These are phyloP conservation scores for Tachycineta bicolor DNA, from an alignment of 2,113 vertebrate genomes.

Conservation along the genomic window DNA sequence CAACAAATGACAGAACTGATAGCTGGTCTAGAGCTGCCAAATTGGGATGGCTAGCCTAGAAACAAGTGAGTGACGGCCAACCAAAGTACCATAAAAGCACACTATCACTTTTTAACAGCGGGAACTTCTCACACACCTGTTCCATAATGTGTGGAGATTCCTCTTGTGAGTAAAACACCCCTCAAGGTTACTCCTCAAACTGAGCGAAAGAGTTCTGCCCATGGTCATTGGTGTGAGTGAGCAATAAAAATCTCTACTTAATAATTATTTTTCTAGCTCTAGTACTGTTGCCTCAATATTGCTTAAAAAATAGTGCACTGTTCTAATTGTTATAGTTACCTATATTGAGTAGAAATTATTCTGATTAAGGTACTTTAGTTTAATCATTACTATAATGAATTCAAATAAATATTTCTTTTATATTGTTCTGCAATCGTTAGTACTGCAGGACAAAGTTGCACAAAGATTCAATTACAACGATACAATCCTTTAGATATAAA, in stretches of 20 bases:
- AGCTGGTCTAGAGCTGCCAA: neutral
- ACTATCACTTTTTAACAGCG: accelerated
- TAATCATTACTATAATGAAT: neutral
- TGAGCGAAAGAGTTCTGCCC: neutral
- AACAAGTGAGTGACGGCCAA: neutral
- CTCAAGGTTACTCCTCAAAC: neutral
- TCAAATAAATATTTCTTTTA: neutral
- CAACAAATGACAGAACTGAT: neutral
- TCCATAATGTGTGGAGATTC: neutral
- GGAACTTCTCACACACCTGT: accelerated
- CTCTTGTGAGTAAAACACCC: neutral
- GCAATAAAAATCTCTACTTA: neutral
- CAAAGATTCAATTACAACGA: neutral
- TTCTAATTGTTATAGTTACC: neutral
- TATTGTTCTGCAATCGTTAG: neutral
- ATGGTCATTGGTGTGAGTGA: no score
- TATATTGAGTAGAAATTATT: neutral
- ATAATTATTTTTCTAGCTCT: neutral
- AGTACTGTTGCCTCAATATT: neutral
- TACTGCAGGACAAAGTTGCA: neutral
- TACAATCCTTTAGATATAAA: neutral
- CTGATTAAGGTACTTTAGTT: neutral
- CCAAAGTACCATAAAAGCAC: neutral
- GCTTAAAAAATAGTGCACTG: neutral
- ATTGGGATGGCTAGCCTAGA: no score